phyloP scores from a whole-genome alignment of 2,113 vertebrate genomes.

The Reinhardtius hippoglossoides region DNA sequence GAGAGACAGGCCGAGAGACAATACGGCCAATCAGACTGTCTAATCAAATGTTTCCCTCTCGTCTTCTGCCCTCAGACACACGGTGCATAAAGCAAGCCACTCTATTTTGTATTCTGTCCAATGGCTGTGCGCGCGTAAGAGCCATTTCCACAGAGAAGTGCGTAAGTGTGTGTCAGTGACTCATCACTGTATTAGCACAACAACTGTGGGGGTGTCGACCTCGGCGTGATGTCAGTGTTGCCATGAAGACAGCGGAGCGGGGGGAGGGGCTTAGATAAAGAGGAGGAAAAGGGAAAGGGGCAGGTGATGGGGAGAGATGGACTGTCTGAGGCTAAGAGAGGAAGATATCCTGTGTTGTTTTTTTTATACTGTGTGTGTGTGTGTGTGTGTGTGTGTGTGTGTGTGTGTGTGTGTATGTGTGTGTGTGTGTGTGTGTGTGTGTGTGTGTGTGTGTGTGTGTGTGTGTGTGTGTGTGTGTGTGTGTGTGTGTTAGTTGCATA shows the following conservation, averaged over 20 bases:
- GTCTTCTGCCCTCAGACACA: neutral
- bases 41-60: neutral
- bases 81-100: slow-evolving; percentile 7
- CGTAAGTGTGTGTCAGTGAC: slow-evolving; percentile 82
- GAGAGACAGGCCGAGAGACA: neutral
- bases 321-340: slow-evolving; percentile 37
- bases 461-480: slow-evolving; percentile 4
- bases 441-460: too few species aligned
- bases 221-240: slow-evolving; percentile 85
- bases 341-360: too few species aligned
- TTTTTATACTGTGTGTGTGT: too few species aligned
- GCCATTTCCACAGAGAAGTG: slow-evolving; percentile 69
- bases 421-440: too few species aligned
- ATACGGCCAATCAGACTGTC: neutral
- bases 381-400: too few species aligned
- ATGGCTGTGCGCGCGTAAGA: slow-evolving; percentile 61
- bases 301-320: slow-evolving; percentile 58
- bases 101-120: slow-evolving; percentile 60
- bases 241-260: slow-evolving; percentile 77
- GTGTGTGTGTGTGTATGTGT: too few species aligned
- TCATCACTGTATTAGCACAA: slow-evolving; percentile 81
- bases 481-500: slow-evolving; percentile 8
- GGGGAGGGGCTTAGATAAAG: slow-evolving; percentile 68
- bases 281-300: slow-evolving; percentile 53
- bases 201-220: slow-evolving; percentile 82